Conservation (phyloP, 2,888 invertebrate genomes). For the Standfussiana lucernea region DNA sequence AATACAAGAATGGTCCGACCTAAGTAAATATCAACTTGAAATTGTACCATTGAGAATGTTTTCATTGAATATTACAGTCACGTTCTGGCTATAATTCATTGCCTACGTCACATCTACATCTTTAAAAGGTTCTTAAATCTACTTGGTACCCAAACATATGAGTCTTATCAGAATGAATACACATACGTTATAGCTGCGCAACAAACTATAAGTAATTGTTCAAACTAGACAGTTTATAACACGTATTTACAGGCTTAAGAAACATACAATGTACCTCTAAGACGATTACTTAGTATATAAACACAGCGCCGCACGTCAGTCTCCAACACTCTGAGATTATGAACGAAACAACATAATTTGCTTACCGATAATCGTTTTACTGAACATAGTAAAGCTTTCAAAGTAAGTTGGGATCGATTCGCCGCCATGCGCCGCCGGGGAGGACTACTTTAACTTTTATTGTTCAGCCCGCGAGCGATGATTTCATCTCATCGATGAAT, state of each 20-base stretch:
- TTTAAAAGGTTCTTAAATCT: slow-evolving; percentile 12
- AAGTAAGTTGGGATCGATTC: slow-evolving; percentile 52
- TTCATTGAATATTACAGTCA: slow-evolving; percentile 12
- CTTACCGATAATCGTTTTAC: slow-evolving; percentile 60
- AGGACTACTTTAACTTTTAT: slow-evolving; percentile 55
- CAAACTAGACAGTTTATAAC: slow-evolving; percentile 22
- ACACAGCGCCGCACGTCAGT: slow-evolving; percentile 4
- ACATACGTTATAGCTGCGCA: neutral
- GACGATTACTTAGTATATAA: slow-evolving; percentile 12
- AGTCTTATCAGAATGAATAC: neutral
- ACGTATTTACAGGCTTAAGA: neutral
- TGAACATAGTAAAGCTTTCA: slow-evolving; percentile 64
- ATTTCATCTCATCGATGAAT: slow-evolving; percentile 41
- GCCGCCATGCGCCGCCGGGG: slow-evolving; percentile 16
- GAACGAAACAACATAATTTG: slow-evolving; percentile 48
- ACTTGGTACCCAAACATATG: neutral
- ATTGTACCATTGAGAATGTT: neutral
- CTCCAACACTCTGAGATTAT: slow-evolving; percentile 19
- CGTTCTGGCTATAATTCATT: slow-evolving; percentile 3
- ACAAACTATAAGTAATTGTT: slow-evolving; percentile 19
- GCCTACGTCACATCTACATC: neutral
- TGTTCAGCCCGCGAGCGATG: slow-evolving; percentile 46
- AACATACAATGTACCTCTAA: slow-evolving; percentile 33
- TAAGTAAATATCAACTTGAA: slow-evolving; percentile 2
- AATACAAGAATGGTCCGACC: neutral